Evolutionary conservation across 2,113 vertebrate genomes (phyloP), one percentile per base, ranked within the genome.

Genomic region (Carassius auratus): DNA sequence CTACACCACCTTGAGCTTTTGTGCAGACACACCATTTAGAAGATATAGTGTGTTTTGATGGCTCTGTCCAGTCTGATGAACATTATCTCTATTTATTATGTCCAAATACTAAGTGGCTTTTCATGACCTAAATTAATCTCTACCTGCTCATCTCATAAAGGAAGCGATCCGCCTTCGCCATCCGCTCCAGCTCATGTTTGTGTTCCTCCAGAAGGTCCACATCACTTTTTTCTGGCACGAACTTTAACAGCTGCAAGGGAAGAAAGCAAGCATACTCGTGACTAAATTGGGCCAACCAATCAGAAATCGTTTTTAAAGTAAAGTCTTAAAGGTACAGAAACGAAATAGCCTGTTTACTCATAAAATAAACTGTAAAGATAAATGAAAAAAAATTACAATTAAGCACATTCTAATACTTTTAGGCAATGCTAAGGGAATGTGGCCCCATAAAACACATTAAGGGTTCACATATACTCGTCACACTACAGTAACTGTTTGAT

Each of bases 91-190:
- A 50, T 75, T 75, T 75, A 50, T 26, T 26, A 45, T 23, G n/a
- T 14, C 42, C 9, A 4, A 73, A 73, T 42, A 76, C 45, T 26
- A 52, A 52, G 13, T 9, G 21, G 21, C 8, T 21, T 10, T 42
- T 73, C 36, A 10, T 38, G 26, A 21, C 42, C 21, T 75, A 42
- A 71, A 23, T 30, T 23, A 45, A 52, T 15, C 7, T 19, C 42
- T 36, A 99, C 98, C 98, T 97, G 98, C 98, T 99, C 98, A 99
- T 99, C 85, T 99, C 98, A 76, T 95, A 99, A 84, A 99, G 96
- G 94, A 99, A 99, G 90, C 97, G 97, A 91, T 99, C 98, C 0
- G 98, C 98, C 0, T 97, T 94, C n/a, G 98, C 98, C 98, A 99
- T 99, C 66, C 98, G 96, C 84, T 99, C 98, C 1, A 98, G 95